A percentile compares a stretch with the other conserved stretches of the same genome.
These are phyloP conservation scores for Agapornis roseicollis DNA, from an alignment of 2,113 vertebrate genomes.

Conservation along the genomic window DNA sequence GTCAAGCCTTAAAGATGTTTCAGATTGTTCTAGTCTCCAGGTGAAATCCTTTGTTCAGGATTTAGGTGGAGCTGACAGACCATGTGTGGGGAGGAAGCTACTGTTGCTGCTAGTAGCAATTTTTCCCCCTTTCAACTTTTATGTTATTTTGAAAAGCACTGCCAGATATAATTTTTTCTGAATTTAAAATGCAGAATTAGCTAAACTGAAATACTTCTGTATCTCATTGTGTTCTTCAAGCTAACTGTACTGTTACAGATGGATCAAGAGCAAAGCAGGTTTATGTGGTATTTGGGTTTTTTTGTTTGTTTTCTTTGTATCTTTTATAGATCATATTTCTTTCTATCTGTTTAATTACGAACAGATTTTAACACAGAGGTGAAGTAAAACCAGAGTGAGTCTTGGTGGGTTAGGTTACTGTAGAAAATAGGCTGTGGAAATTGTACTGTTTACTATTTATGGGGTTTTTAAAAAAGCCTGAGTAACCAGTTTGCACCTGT, in stretches of 20 bases:
- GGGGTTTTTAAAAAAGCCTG: not conserved
- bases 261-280: not conserved
- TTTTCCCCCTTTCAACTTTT: not conserved
- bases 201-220: not conserved
- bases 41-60: not conserved
- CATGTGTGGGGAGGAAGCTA: not conserved
- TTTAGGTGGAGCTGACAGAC: not conserved
- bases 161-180: not conserved
- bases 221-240: not conserved
- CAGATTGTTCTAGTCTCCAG: not conserved
- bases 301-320: not conserved
- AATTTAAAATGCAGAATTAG: not conserved
- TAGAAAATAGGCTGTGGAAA: not conserved
- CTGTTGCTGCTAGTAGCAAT: not conserved
- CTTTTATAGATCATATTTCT: not conserved
- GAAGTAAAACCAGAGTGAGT: not conserved
- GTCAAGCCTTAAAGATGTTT: not conserved
- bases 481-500: not conserved
- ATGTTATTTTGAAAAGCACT: not conserved
- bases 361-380: not conserved
- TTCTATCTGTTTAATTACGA: fast-evolving
- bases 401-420: not conserved
- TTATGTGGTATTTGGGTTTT: not conserved
- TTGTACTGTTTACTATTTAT: not conserved
- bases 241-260: not conserved